Conservation (phyloP, 2,888 invertebrate species). For the Labia minor region DNA sequence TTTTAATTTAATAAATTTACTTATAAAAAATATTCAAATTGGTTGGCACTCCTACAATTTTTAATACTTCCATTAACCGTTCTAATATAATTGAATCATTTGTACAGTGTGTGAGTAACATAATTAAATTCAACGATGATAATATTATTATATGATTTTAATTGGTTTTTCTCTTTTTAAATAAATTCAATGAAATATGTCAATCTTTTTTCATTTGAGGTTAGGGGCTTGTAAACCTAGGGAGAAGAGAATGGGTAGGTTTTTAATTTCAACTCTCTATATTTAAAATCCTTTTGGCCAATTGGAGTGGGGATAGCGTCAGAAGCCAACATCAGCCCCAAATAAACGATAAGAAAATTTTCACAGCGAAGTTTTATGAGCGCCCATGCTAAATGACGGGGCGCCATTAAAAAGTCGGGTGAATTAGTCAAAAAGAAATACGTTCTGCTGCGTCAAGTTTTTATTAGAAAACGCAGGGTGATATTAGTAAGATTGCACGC, state of each 20-base stretch:
- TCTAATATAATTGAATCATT: too few species aligned
- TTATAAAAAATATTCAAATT: too few species aligned
- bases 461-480: not conserved
- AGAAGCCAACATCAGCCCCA: not conserved
- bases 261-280: not conserved
- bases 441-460: not conserved
- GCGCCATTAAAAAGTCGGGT: not conserved
- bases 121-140: too few species aligned
- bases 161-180: not conserved
- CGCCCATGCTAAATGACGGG: not conserved
- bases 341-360: not conserved
- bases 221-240: too few species aligned
- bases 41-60: too few species aligned
- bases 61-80: too few species aligned
- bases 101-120: too few species aligned
- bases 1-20: too few species aligned
- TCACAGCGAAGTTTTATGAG: not conserved
- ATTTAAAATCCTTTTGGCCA: not conserved
- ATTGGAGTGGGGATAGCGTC: not conserved
- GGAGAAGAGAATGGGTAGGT: not conserved
- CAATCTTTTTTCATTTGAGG: not conserved
- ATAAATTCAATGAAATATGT: not conserved
- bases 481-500: not conserved
- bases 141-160: not conserved
- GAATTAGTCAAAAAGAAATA: not conserved